Evolutionary conservation across 2,888 invertebrate species (phyloP).

Genomic region (Melanophora roralis): DNA sequence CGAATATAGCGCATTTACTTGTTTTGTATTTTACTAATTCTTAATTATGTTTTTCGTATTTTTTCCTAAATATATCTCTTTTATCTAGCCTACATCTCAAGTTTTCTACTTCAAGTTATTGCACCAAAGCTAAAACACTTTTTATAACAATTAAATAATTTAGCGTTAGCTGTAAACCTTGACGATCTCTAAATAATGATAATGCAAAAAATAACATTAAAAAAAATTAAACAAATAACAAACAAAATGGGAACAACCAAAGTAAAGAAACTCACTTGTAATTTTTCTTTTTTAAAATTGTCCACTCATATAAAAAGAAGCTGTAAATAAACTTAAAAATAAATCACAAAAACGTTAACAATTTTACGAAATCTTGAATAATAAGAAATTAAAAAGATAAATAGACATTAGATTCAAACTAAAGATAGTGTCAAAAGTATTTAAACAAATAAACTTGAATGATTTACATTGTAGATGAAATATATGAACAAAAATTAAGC

Average conservation of each 20-base stretch:
- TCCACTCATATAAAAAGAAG: slow-evolving; percentile 44
- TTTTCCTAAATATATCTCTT: no score
- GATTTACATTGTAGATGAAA: not conserved
- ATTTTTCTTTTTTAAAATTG: slow-evolving; percentile 31
- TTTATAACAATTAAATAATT: not conserved
- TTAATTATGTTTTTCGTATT: no score
- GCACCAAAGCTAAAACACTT: not conserved
- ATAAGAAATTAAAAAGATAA: slow-evolving; percentile 17
- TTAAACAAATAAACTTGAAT: slow-evolving; percentile 46
- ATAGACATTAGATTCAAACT: slow-evolving; percentile 43
- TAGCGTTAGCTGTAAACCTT: not conserved
- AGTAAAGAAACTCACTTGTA: not conserved
- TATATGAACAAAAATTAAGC: not conserved
- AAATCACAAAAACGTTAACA: not conserved
- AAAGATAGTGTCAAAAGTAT: slow-evolving; percentile 60
- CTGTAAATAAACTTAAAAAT: slow-evolving; percentile 1
- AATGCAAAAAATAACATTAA: slow-evolving; percentile 26
- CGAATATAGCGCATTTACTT: no score
- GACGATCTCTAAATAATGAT: slow-evolving; percentile 49
- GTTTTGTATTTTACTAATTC: no score
- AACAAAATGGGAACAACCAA: slow-evolving; percentile 44
- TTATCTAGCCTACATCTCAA: not conserved
- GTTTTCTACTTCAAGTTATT: not conserved
- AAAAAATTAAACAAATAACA: slow-evolving; percentile 31
- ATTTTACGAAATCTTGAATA: slow-evolving; percentile 18